Percentiles rank a stretch among this genome's conserved stretches.
Evolutionary conservation across 2,797 vertebrate genomes (phyloP).

Genomic region (Natrix natrix): DNA sequence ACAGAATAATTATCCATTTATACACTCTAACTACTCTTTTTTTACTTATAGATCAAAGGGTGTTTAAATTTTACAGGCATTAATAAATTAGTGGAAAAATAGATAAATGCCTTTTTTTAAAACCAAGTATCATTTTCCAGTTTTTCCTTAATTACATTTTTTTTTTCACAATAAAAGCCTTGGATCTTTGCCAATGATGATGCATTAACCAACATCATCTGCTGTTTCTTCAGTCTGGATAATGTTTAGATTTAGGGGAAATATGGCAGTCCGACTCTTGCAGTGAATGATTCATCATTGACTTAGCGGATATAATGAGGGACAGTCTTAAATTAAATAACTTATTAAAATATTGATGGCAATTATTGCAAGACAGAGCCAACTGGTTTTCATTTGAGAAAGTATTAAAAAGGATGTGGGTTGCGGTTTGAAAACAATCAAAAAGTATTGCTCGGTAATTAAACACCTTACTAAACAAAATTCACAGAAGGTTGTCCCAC

Average conservation of each 20-base stretch:
- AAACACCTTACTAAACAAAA: constrained; percentile 6
- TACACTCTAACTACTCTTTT: neutral
- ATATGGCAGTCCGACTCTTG: neutral
- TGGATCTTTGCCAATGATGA: neutral
- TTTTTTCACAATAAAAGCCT: neutral
- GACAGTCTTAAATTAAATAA: constrained; percentile 1
- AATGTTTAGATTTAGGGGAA: constrained; percentile 2
- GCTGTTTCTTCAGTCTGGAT: neutral
- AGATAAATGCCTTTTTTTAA: neutral
- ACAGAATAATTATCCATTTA: neutral
- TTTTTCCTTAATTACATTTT: neutral
- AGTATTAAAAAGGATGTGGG: neutral
- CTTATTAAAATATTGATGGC: neutral
- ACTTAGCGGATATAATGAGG: neutral
- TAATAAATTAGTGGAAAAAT: neutral
- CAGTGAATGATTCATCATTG: neutral
- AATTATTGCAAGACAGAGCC: neutral
- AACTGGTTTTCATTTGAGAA: constrained; percentile 10
- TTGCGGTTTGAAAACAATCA: neutral
- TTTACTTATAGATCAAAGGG: neutral
- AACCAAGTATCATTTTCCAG: neutral
- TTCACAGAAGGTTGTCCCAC: neutral
- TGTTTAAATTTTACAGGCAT: neutral
- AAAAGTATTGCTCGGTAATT: constrained; percentile 9
- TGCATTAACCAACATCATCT: neutral